Evolutionary conservation across 2,888 invertebrate species (phyloP), one percentile per base, ranked within the genome.

Genomic region (Phaedon cochleariae): DNA sequence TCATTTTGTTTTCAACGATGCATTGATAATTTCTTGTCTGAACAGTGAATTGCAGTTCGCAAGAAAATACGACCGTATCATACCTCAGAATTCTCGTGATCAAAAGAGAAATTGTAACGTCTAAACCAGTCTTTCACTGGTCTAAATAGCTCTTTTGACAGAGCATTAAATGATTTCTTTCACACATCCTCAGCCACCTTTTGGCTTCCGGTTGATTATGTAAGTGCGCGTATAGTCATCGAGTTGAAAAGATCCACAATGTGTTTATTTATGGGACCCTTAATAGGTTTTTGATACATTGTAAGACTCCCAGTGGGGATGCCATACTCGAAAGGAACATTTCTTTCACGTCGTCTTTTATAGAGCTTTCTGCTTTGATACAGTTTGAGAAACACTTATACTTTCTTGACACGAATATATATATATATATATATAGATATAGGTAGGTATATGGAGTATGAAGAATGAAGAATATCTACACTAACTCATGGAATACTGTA

Each of bases 211-310:
- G 70, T 70, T 66, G 70, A 70, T 70, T 70, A 70, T 70, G 65
- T 70, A 65, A 70, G 67, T 70, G 48, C 67, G 67, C 65, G 65
- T 67, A 65, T 64, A 61, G 58, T 45, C 54, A 60, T 63, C 45
- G 63, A 37, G 49, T 53, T 64, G 67, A 70, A 70, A 65, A 60
- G 65, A 64, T 49, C 65, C 70, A 70, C 67, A 63, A 61, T 70
- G 70, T 64, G 70, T 65, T 70, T 70, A 70, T 67, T 70, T 70
- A 70, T 65, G 65, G 70, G 65, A 37, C 59, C 65, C 67, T 66
- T 73, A 70, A 73, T 73, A 70, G 64, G 60, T 67, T 70, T 73
- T 73, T 73, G 70, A 73, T 73, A 69, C 71, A 71, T 71, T 70
- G 62, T 67, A 68, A 73, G 70, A 60, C 61, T 59, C 62, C 67